Base-by-base conservation (phyloP, 2,888 invertebrate species). In the Cataglyphis cursor region DNA sequence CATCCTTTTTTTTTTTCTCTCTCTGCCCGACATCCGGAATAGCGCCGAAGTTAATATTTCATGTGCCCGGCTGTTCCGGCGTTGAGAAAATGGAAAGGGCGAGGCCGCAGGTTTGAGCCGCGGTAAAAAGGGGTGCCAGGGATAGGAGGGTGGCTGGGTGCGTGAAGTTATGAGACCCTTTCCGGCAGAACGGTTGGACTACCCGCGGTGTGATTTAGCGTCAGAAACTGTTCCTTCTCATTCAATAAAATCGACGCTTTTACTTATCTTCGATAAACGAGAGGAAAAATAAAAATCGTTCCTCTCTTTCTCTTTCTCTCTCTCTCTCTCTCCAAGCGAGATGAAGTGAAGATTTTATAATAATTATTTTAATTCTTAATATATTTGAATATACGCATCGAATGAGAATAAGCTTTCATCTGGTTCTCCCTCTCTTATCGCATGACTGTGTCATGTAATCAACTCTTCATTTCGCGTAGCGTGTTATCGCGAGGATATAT, bases 1-100 rank as follows among this genome's bases (percentile, higher is more conserved):
- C 62, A 21, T 51, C 57, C 28, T 62, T 80, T 78, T 85, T 82
- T 88, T 86, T 12, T 12, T 44, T 15, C n/a, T n/a, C n/a, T 86
- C 85, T 85, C 73, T 78, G 81, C 83, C 65, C 82, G 88, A 91
- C 90, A 93, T 92, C 91, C 93, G 92, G 91, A 90, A 90, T 89
- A 88, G 90, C 88, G 90, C 89, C 89, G 90, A 86, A 92, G 93
- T 93, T 93, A 93, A 93, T 93, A 93, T 93, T 93, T 93, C 93
- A 93, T 91, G 92, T 89, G 92, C 92, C 90, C 91, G 93, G 92
- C 89, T 92, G 92, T 93, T 93, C 93, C 93, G 93, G 93, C 92
- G 92, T 92, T 90, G 93, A 91, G 93, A 93, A 93, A 93, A 93
- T 92, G 91, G 92, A 90, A 92, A 91, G 92, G 92, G 91, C 87